Evolutionary conservation across 64 coral and sea anemone species (phyloP), one percentile per base, ranked within the genome.

Genomic region (Platygyra sinensis): DNA sequence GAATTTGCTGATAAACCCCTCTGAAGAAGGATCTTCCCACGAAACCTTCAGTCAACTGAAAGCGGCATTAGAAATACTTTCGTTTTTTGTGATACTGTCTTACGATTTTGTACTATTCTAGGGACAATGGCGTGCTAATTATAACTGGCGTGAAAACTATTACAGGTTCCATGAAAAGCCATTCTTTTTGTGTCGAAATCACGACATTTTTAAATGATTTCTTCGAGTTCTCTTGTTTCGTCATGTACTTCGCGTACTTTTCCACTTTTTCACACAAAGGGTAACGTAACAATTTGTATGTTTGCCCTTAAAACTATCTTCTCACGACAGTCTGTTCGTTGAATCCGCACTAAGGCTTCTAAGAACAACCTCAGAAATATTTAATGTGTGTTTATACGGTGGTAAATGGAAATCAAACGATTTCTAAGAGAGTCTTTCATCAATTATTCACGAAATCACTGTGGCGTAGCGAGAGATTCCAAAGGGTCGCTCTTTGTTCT

Each of bases 401-500:
- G 81, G 81, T 85, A 85, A 85, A 85, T 72, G 63, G 18, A 85
- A 72, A 85, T 72, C 61, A 85, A 72, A 71, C 62, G 62, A 85
- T 85, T 85, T 85, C 81, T 72, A 85, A 85, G 38, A 38, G 60
- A 72, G 67, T 38, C 33, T 12, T 69, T 33, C 63, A 85, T 85
- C 81, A 85, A 85, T 85, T 85, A 85, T 85, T 85, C 39, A 85
- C 63, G 33, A 72, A 85, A 85, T 85, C 81, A 85, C 62, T 71
- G 33, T 72, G 81, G 81, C 81, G 81, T 85, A 71, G 81, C 81
- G 62, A 46, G 81, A 29, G 63, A 72, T 85, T 69, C 81, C 62
- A 46, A 42, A 72, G 33, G 81, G 62, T 51, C 63, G 39, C 81
- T 33, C 81, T 71, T 85, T 85, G 81, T 85, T 52, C 81, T 69